Conservation (phyloP, 2,888 invertebrate genomes). For the Stenolophus ochropezus region DNA sequence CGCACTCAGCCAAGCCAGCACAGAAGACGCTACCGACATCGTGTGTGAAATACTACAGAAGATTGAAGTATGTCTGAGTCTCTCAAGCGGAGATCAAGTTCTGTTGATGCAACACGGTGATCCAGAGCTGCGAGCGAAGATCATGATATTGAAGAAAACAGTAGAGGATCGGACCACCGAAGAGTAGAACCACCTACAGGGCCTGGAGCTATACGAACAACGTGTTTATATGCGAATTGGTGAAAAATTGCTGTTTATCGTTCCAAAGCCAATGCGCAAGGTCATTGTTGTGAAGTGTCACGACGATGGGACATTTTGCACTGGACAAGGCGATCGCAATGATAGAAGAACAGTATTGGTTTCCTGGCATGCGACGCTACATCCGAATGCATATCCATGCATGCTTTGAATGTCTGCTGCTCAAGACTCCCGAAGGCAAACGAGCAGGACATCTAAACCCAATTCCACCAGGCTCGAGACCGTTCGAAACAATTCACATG, state of each 20-base stretch:
- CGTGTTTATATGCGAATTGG: background rate
- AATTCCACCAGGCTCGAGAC: background rate
- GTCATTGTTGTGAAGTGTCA: background rate
- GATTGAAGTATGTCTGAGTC: too few relatives aligned
- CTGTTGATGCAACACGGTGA: too few relatives aligned
- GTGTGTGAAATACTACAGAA: too few relatives aligned
- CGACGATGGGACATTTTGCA: constrained; percentile 28
- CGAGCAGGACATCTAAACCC: background rate
- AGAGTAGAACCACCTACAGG: too few relatives aligned
- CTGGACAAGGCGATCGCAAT: background rate
- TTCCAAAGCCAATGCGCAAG: background rate
- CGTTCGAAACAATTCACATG: background rate
- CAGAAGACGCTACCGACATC: too few relatives aligned
- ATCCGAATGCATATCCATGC: background rate
- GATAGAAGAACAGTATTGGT: constrained; percentile 19
- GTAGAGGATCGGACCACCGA: too few relatives aligned
- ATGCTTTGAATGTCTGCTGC: too few relatives aligned
- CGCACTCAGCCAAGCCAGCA: too few relatives aligned
- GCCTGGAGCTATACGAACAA: background rate
- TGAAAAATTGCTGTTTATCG: background rate
- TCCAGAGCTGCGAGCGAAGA: too few relatives aligned
- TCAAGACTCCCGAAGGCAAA: background rate
- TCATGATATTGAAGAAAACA: too few relatives aligned
- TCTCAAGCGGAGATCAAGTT: too few relatives aligned
- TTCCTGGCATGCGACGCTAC: constrained; percentile 3